phyloP scores from a whole-genome alignment of 2,888 invertebrate genomes.

The Heliconius cydno region DNA sequence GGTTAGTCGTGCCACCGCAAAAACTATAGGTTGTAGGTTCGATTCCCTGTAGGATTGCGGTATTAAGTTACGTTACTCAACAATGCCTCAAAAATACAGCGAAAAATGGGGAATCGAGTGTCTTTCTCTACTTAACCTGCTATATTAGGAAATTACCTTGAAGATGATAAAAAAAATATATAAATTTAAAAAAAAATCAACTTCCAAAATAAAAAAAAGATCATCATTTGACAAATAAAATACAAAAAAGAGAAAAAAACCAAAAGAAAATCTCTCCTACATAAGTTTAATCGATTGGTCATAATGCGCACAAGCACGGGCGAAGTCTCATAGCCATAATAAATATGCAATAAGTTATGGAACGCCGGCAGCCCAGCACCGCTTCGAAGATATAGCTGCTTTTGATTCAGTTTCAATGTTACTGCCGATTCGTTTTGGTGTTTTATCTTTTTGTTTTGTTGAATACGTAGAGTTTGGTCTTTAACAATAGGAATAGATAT shows the following conservation, averaged over 20 bases:
- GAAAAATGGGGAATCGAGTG: no score
- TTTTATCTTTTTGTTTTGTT: constrained; percentile 33
- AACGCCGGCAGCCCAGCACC: constrained; percentile 57
- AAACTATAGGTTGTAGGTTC: no score
- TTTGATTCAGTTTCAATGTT: constrained; percentile 49
- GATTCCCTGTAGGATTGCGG: no score
- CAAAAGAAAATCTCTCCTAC: background rate
- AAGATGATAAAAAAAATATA: no score
- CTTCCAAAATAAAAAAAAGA: background rate
- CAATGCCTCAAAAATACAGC: no score
- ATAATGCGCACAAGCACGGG: constrained; percentile 28
- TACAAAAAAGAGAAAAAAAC: background rate
- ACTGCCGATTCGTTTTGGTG: constrained; percentile 44
- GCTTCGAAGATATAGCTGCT: constrained; percentile 50
- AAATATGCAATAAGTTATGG: constrained; percentile 66
- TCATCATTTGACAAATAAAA: background rate
- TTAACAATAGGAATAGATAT: background rate
- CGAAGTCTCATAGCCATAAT: constrained; percentile 54
- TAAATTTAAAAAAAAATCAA: background rate
- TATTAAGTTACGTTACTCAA: no score
- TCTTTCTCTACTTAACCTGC: no score
- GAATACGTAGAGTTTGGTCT: constrained; percentile 16
- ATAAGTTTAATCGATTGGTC: constrained; percentile 32
- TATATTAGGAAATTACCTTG: no score
- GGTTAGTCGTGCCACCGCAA: no score